phyloP scores from a whole-genome alignment of 2,888 invertebrate genomes.

The Cyclophora punctaria region DNA sequence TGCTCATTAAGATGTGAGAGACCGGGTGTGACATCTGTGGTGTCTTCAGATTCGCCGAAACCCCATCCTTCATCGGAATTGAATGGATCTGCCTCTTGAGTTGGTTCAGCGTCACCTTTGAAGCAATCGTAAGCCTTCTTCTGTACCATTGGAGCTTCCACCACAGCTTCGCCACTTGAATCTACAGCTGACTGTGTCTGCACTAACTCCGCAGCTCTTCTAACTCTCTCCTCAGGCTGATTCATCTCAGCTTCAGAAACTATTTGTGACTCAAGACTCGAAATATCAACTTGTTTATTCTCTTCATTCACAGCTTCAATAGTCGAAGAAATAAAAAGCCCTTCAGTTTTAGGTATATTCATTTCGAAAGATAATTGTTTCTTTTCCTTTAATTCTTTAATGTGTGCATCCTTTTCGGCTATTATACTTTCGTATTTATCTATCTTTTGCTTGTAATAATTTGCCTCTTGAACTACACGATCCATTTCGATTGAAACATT shows the following conservation, averaged over 20 bases:
- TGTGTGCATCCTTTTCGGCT: conserved; percentile 46
- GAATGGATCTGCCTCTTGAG: conserved; percentile 45
- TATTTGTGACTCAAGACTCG: conserved; percentile 60
- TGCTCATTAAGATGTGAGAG: conserved; percentile 74
- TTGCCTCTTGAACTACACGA: conserved; percentile 28
- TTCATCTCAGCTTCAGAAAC: conserved; percentile 33
- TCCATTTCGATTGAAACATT: conserved; percentile 29
- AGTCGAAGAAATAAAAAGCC: conserved; percentile 64
- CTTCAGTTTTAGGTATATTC: conserved; percentile 70
- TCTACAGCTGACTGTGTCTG: conserved; percentile 22
- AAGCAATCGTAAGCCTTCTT: conserved; percentile 74
- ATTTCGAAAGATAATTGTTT: conserved; percentile 62
- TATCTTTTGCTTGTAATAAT: conserved; percentile 35
- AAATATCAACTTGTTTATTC: conserved; percentile 35
- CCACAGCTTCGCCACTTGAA: not conserved
- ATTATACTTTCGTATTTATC: conserved; percentile 36
- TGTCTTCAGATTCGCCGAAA: conserved; percentile 43
- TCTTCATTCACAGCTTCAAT: conserved; percentile 52
- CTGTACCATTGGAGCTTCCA: conserved; percentile 60
- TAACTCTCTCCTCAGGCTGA: conserved; percentile 24
- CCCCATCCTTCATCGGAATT: conserved; percentile 67
- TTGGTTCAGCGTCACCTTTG: conserved; percentile 33
- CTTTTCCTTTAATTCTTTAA: conserved; percentile 51
- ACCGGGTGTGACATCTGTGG: conserved; percentile 47
- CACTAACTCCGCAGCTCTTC: conserved; percentile 28